phyloP scores from a whole-genome alignment of 2,113 vertebrate genomes.

The Apaloderma vittatum region DNA sequence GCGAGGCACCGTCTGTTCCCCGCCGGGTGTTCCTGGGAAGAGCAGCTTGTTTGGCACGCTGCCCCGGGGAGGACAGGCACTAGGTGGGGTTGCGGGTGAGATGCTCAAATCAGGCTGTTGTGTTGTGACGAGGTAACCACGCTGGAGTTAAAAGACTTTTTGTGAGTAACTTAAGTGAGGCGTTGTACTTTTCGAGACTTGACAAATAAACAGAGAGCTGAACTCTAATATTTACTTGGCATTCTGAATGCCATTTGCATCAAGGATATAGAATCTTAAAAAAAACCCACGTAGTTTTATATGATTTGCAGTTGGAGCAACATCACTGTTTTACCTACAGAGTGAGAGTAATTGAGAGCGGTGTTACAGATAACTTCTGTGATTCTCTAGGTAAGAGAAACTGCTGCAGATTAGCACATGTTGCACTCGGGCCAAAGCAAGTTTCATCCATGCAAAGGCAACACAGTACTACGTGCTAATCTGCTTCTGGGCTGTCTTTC shows the following conservation, averaged over 20 bases:
- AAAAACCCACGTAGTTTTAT: not conserved
- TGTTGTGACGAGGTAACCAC: not conserved
- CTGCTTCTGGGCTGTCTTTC: not conserved
- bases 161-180: not conserved
- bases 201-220: not conserved
- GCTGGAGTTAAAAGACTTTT: not conserved
- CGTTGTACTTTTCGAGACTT: not conserved
- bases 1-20: not conserved
- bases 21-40: not conserved
- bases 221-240: not conserved
- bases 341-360: not conserved
- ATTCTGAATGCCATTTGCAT: not conserved
- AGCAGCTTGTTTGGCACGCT: not conserved
- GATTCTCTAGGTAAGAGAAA: not conserved
- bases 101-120: rapidly evolving
- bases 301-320: not conserved
- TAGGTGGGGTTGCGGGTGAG: conserved; percentile 27
- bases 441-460: not conserved
- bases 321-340: not conserved
- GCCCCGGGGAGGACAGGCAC: not conserved
- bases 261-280: not conserved
- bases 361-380: not conserved
- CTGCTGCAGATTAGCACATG: not conserved
- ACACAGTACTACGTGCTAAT: not conserved
- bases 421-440: not conserved